Conservation (phyloP, 2,113 vertebrate genomes). For the Megaleporinus macrocephalus region DNA sequence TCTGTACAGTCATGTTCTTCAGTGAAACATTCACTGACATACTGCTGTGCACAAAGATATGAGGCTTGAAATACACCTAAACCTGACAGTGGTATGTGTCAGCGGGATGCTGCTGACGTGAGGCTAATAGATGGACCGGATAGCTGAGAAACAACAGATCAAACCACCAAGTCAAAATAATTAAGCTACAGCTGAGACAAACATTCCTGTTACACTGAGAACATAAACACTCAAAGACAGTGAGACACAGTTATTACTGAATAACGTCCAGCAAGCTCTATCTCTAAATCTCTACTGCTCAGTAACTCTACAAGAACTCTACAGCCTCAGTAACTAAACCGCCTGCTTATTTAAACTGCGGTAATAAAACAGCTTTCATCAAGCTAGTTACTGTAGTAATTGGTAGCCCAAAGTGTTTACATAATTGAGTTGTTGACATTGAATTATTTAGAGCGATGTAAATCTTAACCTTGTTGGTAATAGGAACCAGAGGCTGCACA, state of each 20-base stretch:
- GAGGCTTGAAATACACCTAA: neutral
- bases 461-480: too few relatives aligned
- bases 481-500: too few relatives aligned
- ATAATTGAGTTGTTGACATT: too few relatives aligned
- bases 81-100: neutral
- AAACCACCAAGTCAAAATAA: neutral
- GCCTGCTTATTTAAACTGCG: too few relatives aligned
- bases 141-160: neutral
- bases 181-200: neutral
- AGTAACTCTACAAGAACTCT: neutral
- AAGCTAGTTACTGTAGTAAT: too few relatives aligned
- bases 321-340: too few relatives aligned
- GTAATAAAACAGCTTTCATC: too few relatives aligned
- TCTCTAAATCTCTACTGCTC: neutral
- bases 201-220: neutral
- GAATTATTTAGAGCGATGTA: too few relatives aligned
- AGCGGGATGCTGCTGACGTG: neutral
- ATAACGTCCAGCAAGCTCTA: neutral
- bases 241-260: neutral
- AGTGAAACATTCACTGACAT: neutral
- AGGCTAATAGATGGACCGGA: neutral
- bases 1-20: neutral
- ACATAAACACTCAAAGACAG: neutral
- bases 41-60: neutral
- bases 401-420: too few relatives aligned